These are phyloP conservation scores for Strix occidentalis DNA, from an alignment of 2,797 vertebrate species.

Conservation along the genomic window DNA sequence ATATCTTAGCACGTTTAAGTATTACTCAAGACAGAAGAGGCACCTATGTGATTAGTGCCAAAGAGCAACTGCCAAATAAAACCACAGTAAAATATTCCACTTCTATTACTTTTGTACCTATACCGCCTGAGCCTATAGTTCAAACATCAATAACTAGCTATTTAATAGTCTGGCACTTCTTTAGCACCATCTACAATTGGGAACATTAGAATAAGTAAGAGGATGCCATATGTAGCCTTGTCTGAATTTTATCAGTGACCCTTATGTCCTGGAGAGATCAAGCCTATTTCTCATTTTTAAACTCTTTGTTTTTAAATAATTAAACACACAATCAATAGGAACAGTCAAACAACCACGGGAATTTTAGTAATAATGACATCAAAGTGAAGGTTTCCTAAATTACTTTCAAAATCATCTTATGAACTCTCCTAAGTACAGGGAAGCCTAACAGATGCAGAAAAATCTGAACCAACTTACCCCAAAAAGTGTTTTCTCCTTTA, in stretches of 20 bases:
- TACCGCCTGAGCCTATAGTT: not conserved
- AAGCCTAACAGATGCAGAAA: not conserved
- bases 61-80: not conserved
- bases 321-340: not conserved
- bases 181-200: not conserved
- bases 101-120: not conserved
- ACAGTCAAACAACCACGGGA: not conserved
- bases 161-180: not conserved
- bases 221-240: not conserved
- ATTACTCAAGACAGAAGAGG: constrained; percentile 29
- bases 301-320: not conserved
- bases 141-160: not conserved
- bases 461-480: not conserved
- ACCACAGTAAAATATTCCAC: not conserved
- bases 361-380: not conserved
- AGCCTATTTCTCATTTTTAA: not conserved
- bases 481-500: not conserved
- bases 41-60: not conserved
- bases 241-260: not conserved
- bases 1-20: not conserved
- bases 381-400: not conserved
- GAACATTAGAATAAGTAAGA: not conserved
- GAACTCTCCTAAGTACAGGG: not conserved
- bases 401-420: not conserved
- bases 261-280: not conserved